Base-by-base conservation (phyloP, 2,797 vertebrate species). In the Chelon labrosus region DNA sequence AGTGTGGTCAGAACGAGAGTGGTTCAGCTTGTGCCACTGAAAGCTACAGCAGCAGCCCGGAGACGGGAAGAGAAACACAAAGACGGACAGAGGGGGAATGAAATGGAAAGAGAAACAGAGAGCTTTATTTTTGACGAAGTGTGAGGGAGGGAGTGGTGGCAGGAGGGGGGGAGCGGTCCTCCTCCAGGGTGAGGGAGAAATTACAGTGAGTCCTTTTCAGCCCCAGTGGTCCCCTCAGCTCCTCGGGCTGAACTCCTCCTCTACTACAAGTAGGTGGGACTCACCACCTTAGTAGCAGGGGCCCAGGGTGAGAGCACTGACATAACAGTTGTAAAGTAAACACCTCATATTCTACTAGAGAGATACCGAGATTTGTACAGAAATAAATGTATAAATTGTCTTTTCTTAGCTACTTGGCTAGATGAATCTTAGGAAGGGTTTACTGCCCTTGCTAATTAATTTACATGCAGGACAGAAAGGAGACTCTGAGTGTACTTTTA, bases 1-100 rank as follows among this genome's bases (percentile, higher is more conserved):
- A 78, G 73, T 89, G 86, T 73, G 87, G 85, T 89, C 65, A 75
- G 82, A 70, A 84, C 50, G 82, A 85, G 82, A 89, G 83, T 87
- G 85, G 73, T 71, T 77, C 60, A 63, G 62, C 71, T 71, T 17
- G 78, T 76, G 79, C 83, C 85, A 71, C 14, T 35, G 71, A 87
- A 78, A 75, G 73, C 77, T 57, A 59, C 63, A 7, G 67, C 71
- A 22, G 31, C 31, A 64, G 13, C 12, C 35, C 37, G 73, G 13
- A 42, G 68, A 64, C 0, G 10, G 46, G 65, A 20, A 78, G 42
- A 62, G 20, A 38, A 27, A 14, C 14, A 50, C 31, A 46, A 41
- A 38, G 22, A 22, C 22, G 22, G 22, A 22, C 22, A 42, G 20
- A 39, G 20, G 56, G 31, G 38, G 35, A 53, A 58, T 37, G 49